A percentile compares a stretch with the other conserved stretches of the same genome.
These are phyloP conservation scores for Geophilus truncorum DNA, from an alignment of 2,888 invertebrate genomes.

Conservation along the genomic window DNA sequence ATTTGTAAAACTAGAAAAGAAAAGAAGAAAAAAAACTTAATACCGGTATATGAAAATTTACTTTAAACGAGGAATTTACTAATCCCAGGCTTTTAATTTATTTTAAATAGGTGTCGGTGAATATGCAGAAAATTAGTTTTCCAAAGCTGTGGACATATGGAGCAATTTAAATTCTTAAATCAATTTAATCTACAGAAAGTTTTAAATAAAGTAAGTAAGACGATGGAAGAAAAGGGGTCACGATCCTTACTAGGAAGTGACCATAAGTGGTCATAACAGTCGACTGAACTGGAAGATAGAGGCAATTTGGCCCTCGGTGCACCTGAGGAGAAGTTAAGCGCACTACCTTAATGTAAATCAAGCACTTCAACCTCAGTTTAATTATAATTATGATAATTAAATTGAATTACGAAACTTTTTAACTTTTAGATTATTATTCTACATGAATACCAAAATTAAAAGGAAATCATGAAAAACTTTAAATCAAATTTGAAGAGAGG, in stretches of 20 bases:
- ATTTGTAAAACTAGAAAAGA: too few relatives aligned
- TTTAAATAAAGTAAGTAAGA: neutral
- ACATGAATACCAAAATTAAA: neutral
- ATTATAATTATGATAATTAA: constrained; percentile 1
- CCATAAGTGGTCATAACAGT: constrained; percentile 11
- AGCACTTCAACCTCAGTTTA: neutral
- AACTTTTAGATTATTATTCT: neutral
- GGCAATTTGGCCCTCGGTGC: neutral
- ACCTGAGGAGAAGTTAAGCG: neutral
- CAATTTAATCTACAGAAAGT: neutral
- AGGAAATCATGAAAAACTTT: too few relatives aligned
- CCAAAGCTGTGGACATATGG: neutral
- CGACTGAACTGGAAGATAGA: constrained; percentile 5
- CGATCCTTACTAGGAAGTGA: neutral
- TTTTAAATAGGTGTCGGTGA: neutral
- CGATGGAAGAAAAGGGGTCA: neutral
- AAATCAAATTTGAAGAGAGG: neutral
- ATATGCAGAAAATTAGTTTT: neutral
- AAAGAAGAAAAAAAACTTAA: too few relatives aligned
- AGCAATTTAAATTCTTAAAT: neutral
- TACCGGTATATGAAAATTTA: neutral
- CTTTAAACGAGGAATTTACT: neutral
- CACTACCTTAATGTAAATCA: neutral
- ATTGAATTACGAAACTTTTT: neutral
- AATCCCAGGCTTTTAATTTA: neutral